phyloP scores from a whole-genome alignment of 1,140 invertebrate genomes.

The Parapsyche elsis region DNA sequence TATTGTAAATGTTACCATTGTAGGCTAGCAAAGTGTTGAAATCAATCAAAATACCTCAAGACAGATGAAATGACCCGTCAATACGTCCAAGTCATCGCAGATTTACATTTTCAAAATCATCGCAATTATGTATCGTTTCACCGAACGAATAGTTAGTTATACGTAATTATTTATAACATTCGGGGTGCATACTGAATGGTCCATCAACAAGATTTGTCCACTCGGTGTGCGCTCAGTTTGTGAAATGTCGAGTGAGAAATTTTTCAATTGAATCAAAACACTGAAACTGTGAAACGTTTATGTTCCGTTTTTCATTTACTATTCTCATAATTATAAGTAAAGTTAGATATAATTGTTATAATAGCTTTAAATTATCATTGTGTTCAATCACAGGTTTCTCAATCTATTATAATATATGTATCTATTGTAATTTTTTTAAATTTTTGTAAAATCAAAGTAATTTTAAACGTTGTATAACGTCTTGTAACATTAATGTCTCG shows the following conservation, averaged over 20 bases:
- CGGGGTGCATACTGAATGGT: background rate
- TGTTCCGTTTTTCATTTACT: too few species aligned
- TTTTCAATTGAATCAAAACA: background rate
- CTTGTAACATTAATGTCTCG: too few species aligned
- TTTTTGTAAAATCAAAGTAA: background rate
- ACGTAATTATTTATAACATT: background rate
- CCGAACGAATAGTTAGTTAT: background rate
- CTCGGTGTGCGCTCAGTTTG: background rate
- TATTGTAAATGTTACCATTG: background rate
- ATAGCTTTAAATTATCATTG: conserved; percentile 9
- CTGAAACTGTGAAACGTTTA: too few species aligned
- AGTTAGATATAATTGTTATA: too few species aligned
- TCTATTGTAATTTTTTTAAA: background rate
- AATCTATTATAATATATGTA: background rate
- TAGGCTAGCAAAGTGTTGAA: conserved; percentile 54
- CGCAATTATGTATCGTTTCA: background rate
- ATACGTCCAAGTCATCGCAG: conserved; percentile 32
- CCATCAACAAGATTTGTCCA: background rate
- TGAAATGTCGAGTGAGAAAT: background rate
- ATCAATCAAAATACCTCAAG: conserved; percentile 55
- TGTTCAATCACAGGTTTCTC: background rate
- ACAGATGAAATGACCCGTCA: conserved; percentile 54
- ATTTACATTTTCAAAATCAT: conserved; percentile 22
- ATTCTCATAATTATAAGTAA: too few species aligned
- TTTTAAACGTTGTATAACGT: too few species aligned